Base-by-base conservation (phyloP, 2,113 vertebrate genomes). In the Hypocryptadius cinnamomeus region DNA sequence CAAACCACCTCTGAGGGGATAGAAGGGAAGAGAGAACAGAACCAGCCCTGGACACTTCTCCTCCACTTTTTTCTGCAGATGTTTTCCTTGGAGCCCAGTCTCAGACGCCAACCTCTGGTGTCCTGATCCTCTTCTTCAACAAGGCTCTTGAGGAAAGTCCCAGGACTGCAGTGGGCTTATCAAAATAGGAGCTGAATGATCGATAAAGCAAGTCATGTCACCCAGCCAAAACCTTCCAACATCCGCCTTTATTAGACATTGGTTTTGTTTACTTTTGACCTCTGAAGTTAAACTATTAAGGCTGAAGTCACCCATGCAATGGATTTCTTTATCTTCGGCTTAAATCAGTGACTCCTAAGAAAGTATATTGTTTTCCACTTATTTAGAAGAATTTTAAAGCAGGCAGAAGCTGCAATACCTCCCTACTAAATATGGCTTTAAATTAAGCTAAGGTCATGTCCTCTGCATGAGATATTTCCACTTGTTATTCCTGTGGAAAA, bases 401-500 rank as follows among this genome's bases (percentile, higher is more conserved):
- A 40, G n/a, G 25, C 45, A 83, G 57, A 81, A 87, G 39, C 33
- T 93, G 56, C 71, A 71, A 68, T 51, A 30, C 44, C 8, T 65
- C 73, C 71, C 72, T 76, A 65, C 66, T 94, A 91, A 91, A 87
- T 57, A 87, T 33, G 59, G 59, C 59, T 94, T 92, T 85, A 73
- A 91, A 94, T 94, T 82, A 65, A 85, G 71, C 70, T 85, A 74
- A 91, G 37, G 50, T 35, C 66, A 77, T 9, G 25, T 82, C 42
- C 40, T 57, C 57, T 72, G 73, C 63, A 61, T 53, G 48, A 94
- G 42, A 57, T 78, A 89, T 82, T 95, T 94, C 50, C 79, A 65
- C 54, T 77, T 87, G 48, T 45, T 92, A 79, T 94, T 91, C 66
- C 79, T 85, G 85, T 76, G 66, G 74, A 94, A 96, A 95, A 82